A percentile compares a stretch with the other conserved stretches of the same genome.
These are phyloP conservation scores for Uropsilus gracilis DNA, from an alignment of 2,113 vertebrate genomes.

Conservation along the genomic window DNA sequence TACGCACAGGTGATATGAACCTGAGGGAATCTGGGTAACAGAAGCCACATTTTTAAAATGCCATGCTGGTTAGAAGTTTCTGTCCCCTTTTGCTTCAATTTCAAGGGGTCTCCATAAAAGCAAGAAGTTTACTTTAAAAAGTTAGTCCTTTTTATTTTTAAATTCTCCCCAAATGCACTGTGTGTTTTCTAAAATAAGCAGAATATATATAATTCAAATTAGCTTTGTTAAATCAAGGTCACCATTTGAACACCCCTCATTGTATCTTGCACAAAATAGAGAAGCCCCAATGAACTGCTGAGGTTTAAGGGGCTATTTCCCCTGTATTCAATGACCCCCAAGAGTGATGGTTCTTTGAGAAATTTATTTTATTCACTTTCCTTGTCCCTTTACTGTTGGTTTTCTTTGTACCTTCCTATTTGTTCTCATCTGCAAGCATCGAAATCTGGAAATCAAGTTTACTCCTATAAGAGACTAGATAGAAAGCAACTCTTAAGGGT, in stretches of 20 bases:
- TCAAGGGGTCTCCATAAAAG: neutral
- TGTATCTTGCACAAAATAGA: neutral
- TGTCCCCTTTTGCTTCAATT: no score
- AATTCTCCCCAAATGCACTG: neutral
- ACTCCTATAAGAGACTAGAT: neutral
- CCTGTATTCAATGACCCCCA: neutral
- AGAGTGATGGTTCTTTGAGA: neutral
- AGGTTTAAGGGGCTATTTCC: neutral
- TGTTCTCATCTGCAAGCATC: neutral
- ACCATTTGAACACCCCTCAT: neutral
- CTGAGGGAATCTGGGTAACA: no score
- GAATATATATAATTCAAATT: constrained; percentile 12
- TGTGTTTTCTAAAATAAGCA: constrained; percentile 8
- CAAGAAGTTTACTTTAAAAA: neutral
- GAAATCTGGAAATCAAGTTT: neutral
- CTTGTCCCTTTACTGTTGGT: neutral
- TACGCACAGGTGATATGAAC: no score
- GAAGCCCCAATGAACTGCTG: neutral
- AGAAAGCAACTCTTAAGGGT: neutral
- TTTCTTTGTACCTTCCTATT: neutral
- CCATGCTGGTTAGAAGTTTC: no score
- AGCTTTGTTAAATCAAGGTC: constrained; percentile 17
- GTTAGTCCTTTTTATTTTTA: neutral
- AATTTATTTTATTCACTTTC: neutral
- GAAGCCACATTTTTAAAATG: no score